Conservation (phyloP, 2,797 vertebrate species). For the Chromis chromis region DNA sequence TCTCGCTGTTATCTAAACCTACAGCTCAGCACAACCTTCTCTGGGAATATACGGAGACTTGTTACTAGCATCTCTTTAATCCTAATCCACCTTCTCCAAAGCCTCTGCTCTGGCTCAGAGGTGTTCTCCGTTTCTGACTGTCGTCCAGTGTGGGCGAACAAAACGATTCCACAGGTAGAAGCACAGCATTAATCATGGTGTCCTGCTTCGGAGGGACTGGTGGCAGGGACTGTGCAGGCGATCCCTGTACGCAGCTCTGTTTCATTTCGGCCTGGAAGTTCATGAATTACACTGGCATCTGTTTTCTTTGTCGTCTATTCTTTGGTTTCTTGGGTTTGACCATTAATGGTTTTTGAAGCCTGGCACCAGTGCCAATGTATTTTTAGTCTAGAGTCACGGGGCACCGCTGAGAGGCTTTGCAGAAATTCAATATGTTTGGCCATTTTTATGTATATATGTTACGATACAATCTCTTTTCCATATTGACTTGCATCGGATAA, state of each 20-base stretch:
- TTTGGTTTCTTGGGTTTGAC: slow-evolving; percentile 27
- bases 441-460: neutral
- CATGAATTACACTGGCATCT: slow-evolving; percentile 34
- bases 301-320: slow-evolving; percentile 27
- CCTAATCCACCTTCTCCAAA: slow-evolving; percentile 24
- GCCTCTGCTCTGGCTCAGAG: slow-evolving; percentile 13
- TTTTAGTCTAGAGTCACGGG: slow-evolving; percentile 24
- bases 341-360: slow-evolving; percentile 23
- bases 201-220: slow-evolving; percentile 13
- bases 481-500: neutral
- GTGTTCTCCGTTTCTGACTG: slow-evolving; percentile 17
- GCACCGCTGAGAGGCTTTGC: slow-evolving; percentile 24
- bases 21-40: slow-evolving; percentile 7
- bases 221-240: slow-evolving; percentile 30
- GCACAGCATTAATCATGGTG: slow-evolving; percentile 50
- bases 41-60: slow-evolving; percentile 15
- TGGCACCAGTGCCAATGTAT: slow-evolving; percentile 24
- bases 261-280: slow-evolving; percentile 37
- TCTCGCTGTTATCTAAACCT: slow-evolving; percentile 33
- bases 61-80: slow-evolving; percentile 46
- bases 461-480: neutral
- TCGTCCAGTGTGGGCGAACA: slow-evolving; percentile 27
- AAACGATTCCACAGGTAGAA: slow-evolving; percentile 49
- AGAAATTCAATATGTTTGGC: slow-evolving; percentile 9
- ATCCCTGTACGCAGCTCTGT: slow-evolving; percentile 31